Percentiles rank a stretch among this genome's conserved stretches.
These are phyloP conservation scores for Phymastichus coffea DNA, from an alignment of 1,140 invertebrate genomes.

Conservation along the genomic window DNA sequence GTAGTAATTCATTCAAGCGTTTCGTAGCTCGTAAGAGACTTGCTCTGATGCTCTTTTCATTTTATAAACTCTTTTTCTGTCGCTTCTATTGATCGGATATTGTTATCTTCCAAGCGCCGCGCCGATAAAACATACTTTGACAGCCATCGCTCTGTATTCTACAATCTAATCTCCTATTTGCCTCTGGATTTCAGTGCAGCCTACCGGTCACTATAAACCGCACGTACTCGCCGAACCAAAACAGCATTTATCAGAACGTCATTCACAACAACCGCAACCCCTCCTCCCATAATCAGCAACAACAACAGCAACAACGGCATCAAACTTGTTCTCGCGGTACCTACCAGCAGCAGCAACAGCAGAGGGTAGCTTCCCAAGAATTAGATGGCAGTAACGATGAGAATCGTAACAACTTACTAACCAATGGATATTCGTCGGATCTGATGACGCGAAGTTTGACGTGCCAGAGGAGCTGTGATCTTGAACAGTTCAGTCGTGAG, in stretches of 20 bases:
- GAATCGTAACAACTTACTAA: conserved; percentile 21
- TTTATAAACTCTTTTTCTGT: too few species aligned
- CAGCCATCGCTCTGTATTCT: too few species aligned
- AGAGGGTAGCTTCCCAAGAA: not conserved
- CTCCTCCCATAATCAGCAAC: too few species aligned
- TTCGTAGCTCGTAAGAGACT: too few species aligned
- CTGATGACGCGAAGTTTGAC: conserved; percentile 48
- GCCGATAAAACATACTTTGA: too few species aligned
- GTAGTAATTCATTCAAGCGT: too few species aligned
- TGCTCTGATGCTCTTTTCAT: too few species aligned
- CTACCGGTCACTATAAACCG: not conserved
- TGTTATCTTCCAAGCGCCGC: too few species aligned
- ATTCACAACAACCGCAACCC: not conserved
- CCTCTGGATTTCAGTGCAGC: conserved; percentile 3
- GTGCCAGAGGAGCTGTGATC: conserved; percentile 39
- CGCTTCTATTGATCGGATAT: too few species aligned
- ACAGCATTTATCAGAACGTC: not conserved
- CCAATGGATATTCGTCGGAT: too few species aligned
- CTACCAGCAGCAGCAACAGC: not conserved
- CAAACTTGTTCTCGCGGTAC: not conserved
- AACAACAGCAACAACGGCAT: conserved; percentile 1
- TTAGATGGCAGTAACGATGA: conserved; percentile 31
- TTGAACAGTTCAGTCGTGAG: conserved; percentile 41
- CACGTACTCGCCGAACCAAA: conserved; percentile 5
- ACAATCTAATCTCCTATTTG: too few species aligned